Conservation (phyloP, 2,113 vertebrate genomes). For the Muntiacus muntjak region DNA sequence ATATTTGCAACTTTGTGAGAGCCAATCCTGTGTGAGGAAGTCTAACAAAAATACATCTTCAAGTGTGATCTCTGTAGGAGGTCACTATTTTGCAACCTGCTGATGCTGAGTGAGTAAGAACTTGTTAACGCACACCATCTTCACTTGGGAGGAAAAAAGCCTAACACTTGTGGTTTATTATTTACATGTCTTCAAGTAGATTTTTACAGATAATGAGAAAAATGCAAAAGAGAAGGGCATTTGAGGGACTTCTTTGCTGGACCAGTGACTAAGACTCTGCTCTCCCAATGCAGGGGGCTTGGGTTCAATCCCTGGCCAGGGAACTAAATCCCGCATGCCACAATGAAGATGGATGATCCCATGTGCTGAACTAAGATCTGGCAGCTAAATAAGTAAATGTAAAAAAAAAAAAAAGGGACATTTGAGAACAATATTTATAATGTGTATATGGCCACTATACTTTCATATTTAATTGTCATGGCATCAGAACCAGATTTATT, state of each 20-base stretch:
- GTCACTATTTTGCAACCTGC: background rate
- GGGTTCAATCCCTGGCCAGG: background rate
- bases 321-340: background rate
- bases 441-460: too few species aligned
- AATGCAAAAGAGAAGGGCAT: background rate
- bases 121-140: background rate
- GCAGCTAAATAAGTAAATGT: background rate
- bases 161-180: background rate
- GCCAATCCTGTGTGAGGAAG: background rate
- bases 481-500: background rate
- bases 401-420: background rate
- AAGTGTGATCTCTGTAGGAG: background rate
- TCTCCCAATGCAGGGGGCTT: background rate
- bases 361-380: background rate
- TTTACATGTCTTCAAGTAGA: background rate
- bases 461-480: background rate
- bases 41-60: background rate
- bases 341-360: background rate
- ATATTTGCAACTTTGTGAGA: background rate
- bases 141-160: background rate
- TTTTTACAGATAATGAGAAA: background rate
- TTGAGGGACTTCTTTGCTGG: background rate
- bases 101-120: background rate
- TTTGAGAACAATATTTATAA: background rate
- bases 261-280: background rate